A percentile compares a stretch with the other conserved stretches of the same genome.
Evolutionary conservation across 2,797 vertebrate species (phyloP).

Genomic region (Bovichtus diacanthus): DNA sequence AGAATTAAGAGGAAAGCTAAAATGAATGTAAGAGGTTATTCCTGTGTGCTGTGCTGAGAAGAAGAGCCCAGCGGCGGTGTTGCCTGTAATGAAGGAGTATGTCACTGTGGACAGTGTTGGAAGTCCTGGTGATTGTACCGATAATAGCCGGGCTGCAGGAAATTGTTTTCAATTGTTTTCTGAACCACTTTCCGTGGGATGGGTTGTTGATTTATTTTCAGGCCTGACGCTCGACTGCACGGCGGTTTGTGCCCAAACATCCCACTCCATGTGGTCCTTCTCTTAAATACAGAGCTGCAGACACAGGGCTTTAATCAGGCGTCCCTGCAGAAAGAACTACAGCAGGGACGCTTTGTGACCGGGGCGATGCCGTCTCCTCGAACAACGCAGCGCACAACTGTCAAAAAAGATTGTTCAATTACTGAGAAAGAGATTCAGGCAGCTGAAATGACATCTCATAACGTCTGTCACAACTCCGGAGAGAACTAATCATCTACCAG

Average conservation of each 20-base stretch:
- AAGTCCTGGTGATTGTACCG: slow-evolving; percentile 73
- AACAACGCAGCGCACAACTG: slow-evolving; percentile 12
- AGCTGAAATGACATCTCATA: slow-evolving; percentile 52
- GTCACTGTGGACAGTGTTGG: slow-evolving; percentile 20
- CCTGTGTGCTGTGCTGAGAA: background rate
- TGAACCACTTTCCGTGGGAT: slow-evolving; percentile 34
- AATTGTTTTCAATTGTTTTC: slow-evolving; percentile 44
- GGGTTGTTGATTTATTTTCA: slow-evolving; percentile 55
- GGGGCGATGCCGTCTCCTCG: slow-evolving; percentile 15
- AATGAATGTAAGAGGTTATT: too few relatives aligned
- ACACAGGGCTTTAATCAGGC: slow-evolving; percentile 33
- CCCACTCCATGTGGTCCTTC: background rate
- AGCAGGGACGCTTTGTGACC: slow-evolving; percentile 9
- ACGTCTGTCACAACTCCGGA: slow-evolving; percentile 44
- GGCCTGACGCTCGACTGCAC: slow-evolving; percentile 10
- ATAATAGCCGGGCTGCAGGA: slow-evolving; percentile 63
- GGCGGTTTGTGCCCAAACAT: background rate
- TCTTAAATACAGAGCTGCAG: slow-evolving; percentile 9
- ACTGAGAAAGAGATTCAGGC: slow-evolving; percentile 43
- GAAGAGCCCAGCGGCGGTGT: background rate
- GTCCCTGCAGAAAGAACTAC: background rate
- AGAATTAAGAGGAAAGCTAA: too few relatives aligned
- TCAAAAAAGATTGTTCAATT: slow-evolving; percentile 42
- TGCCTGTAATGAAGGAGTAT: slow-evolving; percentile 23
- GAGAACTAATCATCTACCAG: slow-evolving; percentile 40